A percentile compares a stretch with the other conserved stretches of the same genome.
These are phyloP conservation scores for Drosophila bunnanda DNA, from an alignment of 2,888 invertebrate species.

Conservation along the genomic window DNA sequence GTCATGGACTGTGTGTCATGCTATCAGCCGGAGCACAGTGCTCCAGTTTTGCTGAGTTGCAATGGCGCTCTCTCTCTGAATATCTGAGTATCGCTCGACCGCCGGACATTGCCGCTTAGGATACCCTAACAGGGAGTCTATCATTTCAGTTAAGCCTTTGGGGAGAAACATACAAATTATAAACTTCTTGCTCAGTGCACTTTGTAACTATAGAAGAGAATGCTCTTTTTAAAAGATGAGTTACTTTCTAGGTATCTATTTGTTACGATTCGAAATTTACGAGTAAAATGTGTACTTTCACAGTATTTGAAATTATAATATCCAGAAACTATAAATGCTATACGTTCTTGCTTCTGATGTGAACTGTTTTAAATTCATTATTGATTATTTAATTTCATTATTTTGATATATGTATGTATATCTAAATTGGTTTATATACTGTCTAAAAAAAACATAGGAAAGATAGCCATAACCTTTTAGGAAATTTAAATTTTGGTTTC, in stretches of 20 bases:
- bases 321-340: not conserved
- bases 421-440: no score
- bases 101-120: conserved; percentile 1
- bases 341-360: not conserved
- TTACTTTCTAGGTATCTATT: not conserved
- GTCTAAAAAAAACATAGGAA: not conserved
- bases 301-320: not conserved
- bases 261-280: no score
- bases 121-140: conserved; percentile 9
- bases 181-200: not conserved
- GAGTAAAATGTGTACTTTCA: not conserved
- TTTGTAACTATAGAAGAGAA: not conserved
- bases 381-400: no score
- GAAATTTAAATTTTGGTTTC: not conserved
- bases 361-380: no score
- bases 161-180: not conserved
- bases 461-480: not conserved
- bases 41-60: conserved; percentile 29
- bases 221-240: not conserved
- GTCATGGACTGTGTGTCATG: conserved; percentile 46
- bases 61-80: conserved; percentile 3
- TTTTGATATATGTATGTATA: not conserved
- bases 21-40: conserved; percentile 36
- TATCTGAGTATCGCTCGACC: conserved; percentile 9
- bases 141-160: not conserved